These are phyloP conservation scores for Mesocricetus auratus DNA, from an alignment of 2,113 vertebrate species.

Conservation along the genomic window DNA sequence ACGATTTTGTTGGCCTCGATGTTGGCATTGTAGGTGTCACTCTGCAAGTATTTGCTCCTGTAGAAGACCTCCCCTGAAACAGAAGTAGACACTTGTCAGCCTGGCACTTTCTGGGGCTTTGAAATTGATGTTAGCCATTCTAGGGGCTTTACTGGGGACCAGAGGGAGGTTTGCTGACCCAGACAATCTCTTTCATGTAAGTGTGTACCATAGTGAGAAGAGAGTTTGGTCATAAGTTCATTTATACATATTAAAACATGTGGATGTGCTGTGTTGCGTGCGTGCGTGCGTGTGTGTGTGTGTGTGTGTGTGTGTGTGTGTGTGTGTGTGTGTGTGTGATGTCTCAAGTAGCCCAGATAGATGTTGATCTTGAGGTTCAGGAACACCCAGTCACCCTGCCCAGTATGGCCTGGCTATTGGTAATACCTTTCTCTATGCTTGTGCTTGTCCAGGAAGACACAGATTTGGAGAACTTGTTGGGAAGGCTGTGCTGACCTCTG, in stretches of 20 bases:
- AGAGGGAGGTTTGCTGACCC: rapidly evolving
- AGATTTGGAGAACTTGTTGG: not conserved
- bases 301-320: not conserved
- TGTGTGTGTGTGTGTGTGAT: not conserved
- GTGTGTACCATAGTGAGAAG: rapidly evolving
- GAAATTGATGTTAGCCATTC: not conserved
- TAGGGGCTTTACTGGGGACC: rapidly evolving
- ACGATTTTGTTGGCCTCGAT: slow-evolving; percentile 92
- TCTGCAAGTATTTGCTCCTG: slow-evolving; percentile 94
- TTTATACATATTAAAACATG: not conserved
- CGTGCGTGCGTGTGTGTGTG: not conserved
- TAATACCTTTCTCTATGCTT: not conserved
- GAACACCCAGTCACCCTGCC: rapidly evolving
- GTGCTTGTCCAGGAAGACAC: not conserved
- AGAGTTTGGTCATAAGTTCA: rapidly evolving
- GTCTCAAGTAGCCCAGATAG: not conserved
- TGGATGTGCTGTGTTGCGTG: not conserved
- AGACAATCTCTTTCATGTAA: not conserved
- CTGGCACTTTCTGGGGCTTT: not conserved
- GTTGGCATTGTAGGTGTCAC: slow-evolving; percentile 93
- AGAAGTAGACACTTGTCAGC: slow-evolving; percentile 25
- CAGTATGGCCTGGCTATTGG: no score
- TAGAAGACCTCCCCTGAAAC: slow-evolving; percentile 94
- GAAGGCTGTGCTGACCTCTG: not conserved
- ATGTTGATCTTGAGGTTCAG: not conserved